Conservation (phyloP, 2,888 invertebrate species). For the Venusia cambrica region DNA sequence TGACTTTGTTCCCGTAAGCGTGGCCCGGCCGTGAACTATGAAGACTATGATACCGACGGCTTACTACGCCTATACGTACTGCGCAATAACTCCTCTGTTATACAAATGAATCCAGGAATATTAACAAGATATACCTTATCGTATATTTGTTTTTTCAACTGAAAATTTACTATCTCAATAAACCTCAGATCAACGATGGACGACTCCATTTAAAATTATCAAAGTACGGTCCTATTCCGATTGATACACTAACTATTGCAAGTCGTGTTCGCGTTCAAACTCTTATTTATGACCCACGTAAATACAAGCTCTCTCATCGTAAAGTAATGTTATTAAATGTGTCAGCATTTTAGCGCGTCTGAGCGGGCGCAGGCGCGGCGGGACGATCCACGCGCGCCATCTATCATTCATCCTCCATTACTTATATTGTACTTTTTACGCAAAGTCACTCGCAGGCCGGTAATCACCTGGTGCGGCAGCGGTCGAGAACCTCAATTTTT, state of each 20-base stretch:
- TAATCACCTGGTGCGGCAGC: constrained; percentile 79
- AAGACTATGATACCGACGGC: constrained; percentile 46
- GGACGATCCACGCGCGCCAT: constrained; percentile 58
- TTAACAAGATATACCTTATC: constrained; percentile 8
- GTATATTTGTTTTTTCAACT: no score
- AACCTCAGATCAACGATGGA: constrained; percentile 29
- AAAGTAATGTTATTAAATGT: constrained; percentile 80
- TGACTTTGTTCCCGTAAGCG: constrained; percentile 55
- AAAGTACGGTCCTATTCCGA: constrained; percentile 63
- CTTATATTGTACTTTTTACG: constrained; percentile 81
- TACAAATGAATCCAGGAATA: constrained; percentile 7
- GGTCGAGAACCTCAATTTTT: constrained; percentile 74
- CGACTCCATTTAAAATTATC: constrained; percentile 44
- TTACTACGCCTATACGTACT: constrained; percentile 34
- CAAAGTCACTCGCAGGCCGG: constrained; percentile 79
- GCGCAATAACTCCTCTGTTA: constrained; percentile 16
- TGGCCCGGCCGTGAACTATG: constrained; percentile 40
- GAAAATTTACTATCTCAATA: no score
- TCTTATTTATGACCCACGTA: constrained; percentile 76
- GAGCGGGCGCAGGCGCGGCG: constrained; percentile 43
- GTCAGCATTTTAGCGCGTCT: constrained; percentile 72
- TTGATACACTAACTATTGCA: constrained; percentile 65
- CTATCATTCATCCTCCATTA: constrained; percentile 81
- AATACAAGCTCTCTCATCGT: constrained; percentile 74
- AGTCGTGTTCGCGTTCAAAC: constrained; percentile 70